Conservation (phyloP, 2,888 invertebrate species). For the Spilosoma lubricipeda region DNA sequence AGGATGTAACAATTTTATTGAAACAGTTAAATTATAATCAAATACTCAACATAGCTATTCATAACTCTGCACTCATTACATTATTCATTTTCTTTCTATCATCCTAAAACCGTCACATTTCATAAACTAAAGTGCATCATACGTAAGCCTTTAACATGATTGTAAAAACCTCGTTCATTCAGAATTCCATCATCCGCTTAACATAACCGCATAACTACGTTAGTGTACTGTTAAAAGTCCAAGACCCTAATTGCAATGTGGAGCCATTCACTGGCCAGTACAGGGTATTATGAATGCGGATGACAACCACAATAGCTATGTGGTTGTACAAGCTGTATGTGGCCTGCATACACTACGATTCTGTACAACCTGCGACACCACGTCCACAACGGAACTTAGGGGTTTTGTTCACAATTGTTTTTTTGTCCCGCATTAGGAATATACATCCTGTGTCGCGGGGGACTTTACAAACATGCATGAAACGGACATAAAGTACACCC, state of each 20-base stretch:
- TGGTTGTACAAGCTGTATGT: slow-evolving; percentile 44
- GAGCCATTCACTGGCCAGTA: slow-evolving; percentile 35
- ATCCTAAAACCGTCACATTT: not conserved
- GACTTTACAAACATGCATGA: too few species aligned
- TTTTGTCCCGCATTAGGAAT: too few species aligned
- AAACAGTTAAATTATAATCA: too few species aligned
- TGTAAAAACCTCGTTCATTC: slow-evolving; percentile 20
- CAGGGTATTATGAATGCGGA: slow-evolving; percentile 53
- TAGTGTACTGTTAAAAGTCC: slow-evolving; percentile 42
- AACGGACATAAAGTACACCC: too few species aligned
- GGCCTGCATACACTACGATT: slow-evolving; percentile 31
- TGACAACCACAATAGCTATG: slow-evolving; percentile 56
- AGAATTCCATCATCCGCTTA: slow-evolving; percentile 42
- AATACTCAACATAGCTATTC: too few species aligned
- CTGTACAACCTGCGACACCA: not conserved
- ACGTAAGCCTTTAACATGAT: not conserved
- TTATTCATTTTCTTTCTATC: not conserved
- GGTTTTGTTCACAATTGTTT: too few species aligned
- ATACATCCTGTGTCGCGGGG: too few species aligned
- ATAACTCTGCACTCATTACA: not conserved
- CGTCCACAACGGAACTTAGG: slow-evolving; percentile 13
- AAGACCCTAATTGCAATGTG: slow-evolving; percentile 46
- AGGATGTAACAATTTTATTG: too few species aligned
- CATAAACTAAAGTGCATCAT: not conserved
- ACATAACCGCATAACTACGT: slow-evolving; percentile 39